Conservation (phyloP, 2,113 vertebrate species). For the Mesocricetus auratus region DNA sequence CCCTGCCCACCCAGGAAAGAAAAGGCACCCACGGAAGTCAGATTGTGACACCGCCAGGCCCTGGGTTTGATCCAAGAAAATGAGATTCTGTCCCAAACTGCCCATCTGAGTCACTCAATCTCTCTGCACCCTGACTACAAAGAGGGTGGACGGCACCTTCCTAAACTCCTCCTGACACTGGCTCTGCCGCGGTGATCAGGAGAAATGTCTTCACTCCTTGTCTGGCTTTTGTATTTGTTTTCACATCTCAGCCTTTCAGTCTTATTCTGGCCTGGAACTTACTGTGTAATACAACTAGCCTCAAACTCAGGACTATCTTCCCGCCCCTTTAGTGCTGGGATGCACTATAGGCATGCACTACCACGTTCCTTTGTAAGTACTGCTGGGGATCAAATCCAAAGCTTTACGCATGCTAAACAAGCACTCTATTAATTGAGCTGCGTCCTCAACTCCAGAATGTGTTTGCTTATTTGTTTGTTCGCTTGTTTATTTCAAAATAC, state of each 20-base stretch:
- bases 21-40: not conserved
- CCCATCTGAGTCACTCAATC: not conserved
- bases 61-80: not conserved
- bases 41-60: not conserved
- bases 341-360: not conserved
- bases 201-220: not conserved
- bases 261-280: not conserved
- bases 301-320: not conserved
- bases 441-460: not conserved
- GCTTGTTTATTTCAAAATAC: not conserved
- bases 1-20: not conserved
- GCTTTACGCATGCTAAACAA: not conserved
- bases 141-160: not conserved
- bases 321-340: not conserved
- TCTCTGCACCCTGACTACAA: not conserved
- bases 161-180: not conserved
- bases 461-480: not conserved
- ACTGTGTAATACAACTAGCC: not conserved
- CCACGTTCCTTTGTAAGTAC: not conserved
- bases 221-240: not conserved
- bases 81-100: not conserved
- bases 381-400: not conserved
- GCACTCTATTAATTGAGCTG: not conserved
- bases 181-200: not conserved
- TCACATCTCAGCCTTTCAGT: not conserved